Evolutionary conservation across 1,140 invertebrate genomes (phyloP), one percentile per base, ranked within the genome.

Genomic region (Oscheius sp.): DNA sequence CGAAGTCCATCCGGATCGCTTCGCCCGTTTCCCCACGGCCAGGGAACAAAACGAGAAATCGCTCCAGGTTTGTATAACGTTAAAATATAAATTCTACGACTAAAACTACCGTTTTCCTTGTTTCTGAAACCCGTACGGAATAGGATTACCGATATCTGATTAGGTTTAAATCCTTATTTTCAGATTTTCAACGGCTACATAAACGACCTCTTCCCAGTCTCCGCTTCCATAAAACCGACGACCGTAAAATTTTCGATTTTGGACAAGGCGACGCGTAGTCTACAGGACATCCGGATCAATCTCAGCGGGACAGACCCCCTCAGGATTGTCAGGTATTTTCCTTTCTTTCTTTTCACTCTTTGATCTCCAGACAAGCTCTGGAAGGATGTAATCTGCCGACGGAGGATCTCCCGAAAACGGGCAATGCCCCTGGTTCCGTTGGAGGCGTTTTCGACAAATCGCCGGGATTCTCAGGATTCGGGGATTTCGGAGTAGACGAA

Each of bases 151-250:
- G n/a, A 59, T 18, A 20, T 59, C 23, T 59, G 26, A 13, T 59
- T 18, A 18, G n/a, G n/a, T 18, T 18, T 29, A 18, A 18, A 20
- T 18, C 0, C 13, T 38, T 29, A 34, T 68, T 3, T 68, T 28
- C 32, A 74, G 65, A 74, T 74, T 29, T 74, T 74, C 55, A 74
- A 74, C 32, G 72, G 72, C 52, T 74, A 74, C 45, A 49, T 74
- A 32, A 74, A 68, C 45, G 72, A 68, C 42, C 65, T 74, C 49
- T 74, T 74, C 32, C 72, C 72, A 23, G 65, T 68, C 10, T 59
- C 65, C 0, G 34, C 72, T 2, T 74, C 72, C 2, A 4, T 62
- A 15, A 32, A 52, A 45, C 72, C 72, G 1, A 74, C 55, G 15
- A 71, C 45, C 61, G 66, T 66, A 28, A 61, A 49, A 26, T 76